Evolutionary conservation across 2,113 vertebrate species (phyloP).

Genomic region (Saguinus midas): DNA sequence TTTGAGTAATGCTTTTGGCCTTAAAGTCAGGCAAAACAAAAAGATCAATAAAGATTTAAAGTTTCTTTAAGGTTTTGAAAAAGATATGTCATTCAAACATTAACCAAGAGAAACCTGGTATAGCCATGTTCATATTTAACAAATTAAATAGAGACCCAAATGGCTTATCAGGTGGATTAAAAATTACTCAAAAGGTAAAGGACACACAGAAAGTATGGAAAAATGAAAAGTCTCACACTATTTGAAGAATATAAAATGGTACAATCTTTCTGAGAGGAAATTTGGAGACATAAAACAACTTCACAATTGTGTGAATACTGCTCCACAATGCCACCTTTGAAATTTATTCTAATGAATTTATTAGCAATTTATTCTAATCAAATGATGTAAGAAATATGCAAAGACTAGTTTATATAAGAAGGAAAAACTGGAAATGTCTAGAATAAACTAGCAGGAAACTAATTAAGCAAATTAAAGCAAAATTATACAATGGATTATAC

Average conservation of each 20-base stretch:
- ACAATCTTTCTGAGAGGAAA: slow-evolving; percentile 35
- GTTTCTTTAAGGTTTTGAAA: background rate
- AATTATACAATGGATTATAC: background rate
- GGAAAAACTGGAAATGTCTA: slow-evolving; percentile 36
- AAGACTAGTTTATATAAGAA: background rate
- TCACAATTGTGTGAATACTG: background rate
- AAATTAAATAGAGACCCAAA: background rate
- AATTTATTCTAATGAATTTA: slow-evolving; percentile 11
- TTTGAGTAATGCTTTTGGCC: background rate
- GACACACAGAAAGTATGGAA: background rate
- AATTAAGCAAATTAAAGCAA: background rate
- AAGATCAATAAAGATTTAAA: background rate
- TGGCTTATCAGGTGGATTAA: background rate
- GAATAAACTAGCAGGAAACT: background rate
- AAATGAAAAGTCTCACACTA: background rate
- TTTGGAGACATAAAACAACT: background rate
- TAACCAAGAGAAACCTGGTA: background rate
- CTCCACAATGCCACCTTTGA: background rate
- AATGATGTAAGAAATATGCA: slow-evolving; percentile 22
- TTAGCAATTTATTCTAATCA: slow-evolving; percentile 7
- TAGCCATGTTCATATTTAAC: slow-evolving; percentile 2
- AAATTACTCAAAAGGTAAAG: slow-evolving; percentile 1
- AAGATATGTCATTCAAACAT: background rate
- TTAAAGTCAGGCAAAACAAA: slow-evolving; percentile 36
- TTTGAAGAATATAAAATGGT: slow-evolving; percentile 18